Evolutionary conservation across 2,888 invertebrate species (phyloP), one percentile per base, ranked within the genome.

Genomic region (Drepana falcataria): DNA sequence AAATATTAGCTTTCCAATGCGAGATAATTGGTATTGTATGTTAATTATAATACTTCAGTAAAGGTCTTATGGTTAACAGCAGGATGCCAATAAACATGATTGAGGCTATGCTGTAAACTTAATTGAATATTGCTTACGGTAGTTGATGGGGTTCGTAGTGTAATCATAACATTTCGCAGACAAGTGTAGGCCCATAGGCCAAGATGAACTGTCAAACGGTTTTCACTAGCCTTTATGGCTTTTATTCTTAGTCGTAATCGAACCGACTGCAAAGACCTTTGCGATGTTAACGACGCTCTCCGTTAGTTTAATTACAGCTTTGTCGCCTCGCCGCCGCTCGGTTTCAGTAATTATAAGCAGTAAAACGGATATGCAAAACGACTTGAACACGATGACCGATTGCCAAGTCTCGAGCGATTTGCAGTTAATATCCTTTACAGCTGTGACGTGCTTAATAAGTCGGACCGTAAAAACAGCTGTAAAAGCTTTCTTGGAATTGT

Each of bases 281-380:
- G 67, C 63, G 69, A 76, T 75, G 77, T 85, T 86, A 84, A 86
- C 83, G 83, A 82, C 73, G 68, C 64, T 73, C 75, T 72, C 87
- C 85, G 87, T 88, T 88, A 88, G 70, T 84, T 86, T 87, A 87
- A 88, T 88, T 87, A 80, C 83, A 72, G 79, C 77, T 86, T 84
- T 81, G 83, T 85, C 85, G 82, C 78, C 71, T 71, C 74, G 69
- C 76, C 74, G 69, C 76, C 75, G 73, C 75, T 69, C 71, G 74
- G 71, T 75, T 84, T 77, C 68, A 81, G 78, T 81, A 85, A 87
- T 86, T 85, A 84, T 79, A 77, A 79, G 79, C 80, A 80, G 77
- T 85, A 81, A 85, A 85, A 82, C 82, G 82, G 82, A 87, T 85
- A 82, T 84, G 81, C 82, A 79, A 83, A 85, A 84, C 75, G 74